These are phyloP conservation scores for Dastarcus helophoroides DNA, from an alignment of 2,888 invertebrate species.

Conservation along the genomic window DNA sequence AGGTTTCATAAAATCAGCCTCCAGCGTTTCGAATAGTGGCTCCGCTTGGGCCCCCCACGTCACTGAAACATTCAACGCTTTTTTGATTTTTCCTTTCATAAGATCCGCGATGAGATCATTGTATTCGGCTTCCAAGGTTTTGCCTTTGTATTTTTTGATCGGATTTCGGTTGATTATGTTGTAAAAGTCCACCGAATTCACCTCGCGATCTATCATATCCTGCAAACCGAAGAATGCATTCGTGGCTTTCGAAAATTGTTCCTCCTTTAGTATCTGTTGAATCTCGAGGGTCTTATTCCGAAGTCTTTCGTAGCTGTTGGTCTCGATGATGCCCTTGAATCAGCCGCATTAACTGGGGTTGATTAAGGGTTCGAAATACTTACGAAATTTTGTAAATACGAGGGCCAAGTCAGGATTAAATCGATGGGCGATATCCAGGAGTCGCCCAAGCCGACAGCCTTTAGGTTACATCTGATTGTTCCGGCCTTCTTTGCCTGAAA, in stretches of 20 bases:
- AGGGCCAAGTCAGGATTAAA: constrained; percentile 73
- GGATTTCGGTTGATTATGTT: constrained; percentile 3
- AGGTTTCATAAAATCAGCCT: constrained; percentile 70
- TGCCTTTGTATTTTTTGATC: no score
- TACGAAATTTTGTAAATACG: constrained; percentile 61
- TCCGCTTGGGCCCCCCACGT: constrained; percentile 52
- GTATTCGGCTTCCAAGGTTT: constrained; percentile 4
- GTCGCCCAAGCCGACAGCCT: constrained; percentile 75
- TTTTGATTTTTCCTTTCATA: constrained; percentile 63
- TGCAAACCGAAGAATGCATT: background rate
- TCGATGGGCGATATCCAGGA: constrained; percentile 86
- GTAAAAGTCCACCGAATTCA: background rate
- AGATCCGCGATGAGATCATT: constrained; percentile 27
- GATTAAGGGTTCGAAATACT: constrained; percentile 14
- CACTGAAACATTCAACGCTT: constrained; percentile 54
- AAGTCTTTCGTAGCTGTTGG: constrained; percentile 49
- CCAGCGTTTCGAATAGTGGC: constrained; percentile 47
- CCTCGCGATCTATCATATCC: background rate
- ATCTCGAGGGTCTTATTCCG: constrained; percentile 27
- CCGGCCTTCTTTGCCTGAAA: constrained; percentile 19
- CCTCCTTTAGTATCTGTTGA: constrained; percentile 32
- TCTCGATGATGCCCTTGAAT: constrained; percentile 54
- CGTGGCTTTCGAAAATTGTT: constrained; percentile 50
- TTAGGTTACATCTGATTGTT: constrained; percentile 46
- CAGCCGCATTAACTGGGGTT: background rate